Evolutionary conservation across 2,113 vertebrate genomes (phyloP).

Genomic region (Festucalex cinctus): DNA sequence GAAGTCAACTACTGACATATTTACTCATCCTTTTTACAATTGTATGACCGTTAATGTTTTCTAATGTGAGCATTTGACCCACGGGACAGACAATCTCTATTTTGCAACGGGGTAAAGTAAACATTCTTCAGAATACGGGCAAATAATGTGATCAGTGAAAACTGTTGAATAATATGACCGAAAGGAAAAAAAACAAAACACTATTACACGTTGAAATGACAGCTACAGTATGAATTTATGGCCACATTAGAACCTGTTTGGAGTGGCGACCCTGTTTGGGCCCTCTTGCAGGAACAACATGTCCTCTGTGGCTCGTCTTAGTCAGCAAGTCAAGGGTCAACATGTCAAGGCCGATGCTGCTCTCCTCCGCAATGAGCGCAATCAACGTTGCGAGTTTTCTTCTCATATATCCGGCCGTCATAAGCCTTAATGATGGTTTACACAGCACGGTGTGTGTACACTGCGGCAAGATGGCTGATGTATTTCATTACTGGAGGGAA

Average conservation of each 20-base stretch:
- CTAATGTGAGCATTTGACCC: too few species aligned
- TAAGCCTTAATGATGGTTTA: background rate
- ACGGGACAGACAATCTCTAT: too few species aligned
- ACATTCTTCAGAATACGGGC: too few species aligned
- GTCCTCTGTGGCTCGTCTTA: conserved; percentile 26
- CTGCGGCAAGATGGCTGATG: background rate
- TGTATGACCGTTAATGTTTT: too few species aligned
- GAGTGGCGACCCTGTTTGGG: background rate
- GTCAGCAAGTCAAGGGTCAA: conserved; percentile 39
- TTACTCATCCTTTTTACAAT: too few species aligned
- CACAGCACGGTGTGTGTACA: background rate
- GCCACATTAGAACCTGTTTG: background rate
- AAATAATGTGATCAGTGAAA: too few species aligned
- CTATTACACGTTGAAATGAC: too few species aligned
- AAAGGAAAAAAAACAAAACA: too few species aligned
- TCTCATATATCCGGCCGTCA: background rate
- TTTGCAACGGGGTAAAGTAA: too few species aligned
- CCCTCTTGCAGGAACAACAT: conserved; percentile 20
- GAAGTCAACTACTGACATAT: too few species aligned
- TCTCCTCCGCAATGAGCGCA: conserved; percentile 7
- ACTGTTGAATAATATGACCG: too few species aligned
- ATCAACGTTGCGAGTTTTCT: conserved; percentile 12
- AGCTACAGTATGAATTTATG: too few species aligned
- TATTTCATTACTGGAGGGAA: conserved; percentile 4
- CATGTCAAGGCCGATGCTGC: conserved; percentile 16